phyloP scores from a whole-genome alignment of 2,113 vertebrate species.

The Halichoerus grypus region DNA sequence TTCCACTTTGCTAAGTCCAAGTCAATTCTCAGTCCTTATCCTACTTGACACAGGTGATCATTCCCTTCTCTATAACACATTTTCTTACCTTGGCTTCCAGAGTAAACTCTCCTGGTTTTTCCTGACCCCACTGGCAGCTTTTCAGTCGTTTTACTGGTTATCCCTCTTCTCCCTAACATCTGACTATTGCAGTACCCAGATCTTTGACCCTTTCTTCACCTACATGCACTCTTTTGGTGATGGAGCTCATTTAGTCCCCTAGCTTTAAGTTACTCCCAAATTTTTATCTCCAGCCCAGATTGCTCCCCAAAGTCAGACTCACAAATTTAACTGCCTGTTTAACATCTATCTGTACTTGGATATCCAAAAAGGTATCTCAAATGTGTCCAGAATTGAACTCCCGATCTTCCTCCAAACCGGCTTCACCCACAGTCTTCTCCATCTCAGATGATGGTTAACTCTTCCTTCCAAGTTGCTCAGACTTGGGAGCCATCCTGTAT shows the following conservation, averaged over 20 bases:
- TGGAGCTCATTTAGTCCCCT: neutral
- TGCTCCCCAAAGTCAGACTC: neutral
- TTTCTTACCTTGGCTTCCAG: neutral
- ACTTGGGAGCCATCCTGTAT: neutral
- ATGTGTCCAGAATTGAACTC: neutral
- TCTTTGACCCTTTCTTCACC: neutral
- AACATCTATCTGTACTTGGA: neutral
- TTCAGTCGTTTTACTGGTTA: neutral
- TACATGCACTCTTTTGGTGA: neutral
- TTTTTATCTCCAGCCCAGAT: neutral
- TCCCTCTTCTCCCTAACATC: neutral
- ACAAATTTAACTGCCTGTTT: neutral
- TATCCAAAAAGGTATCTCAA: neutral
- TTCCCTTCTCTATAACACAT: neutral
- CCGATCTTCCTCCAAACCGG: neutral
- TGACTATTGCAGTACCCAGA: neutral
- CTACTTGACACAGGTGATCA: neutral
- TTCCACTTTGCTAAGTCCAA: neutral
- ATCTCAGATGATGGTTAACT: neutral
- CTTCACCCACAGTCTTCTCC: neutral
- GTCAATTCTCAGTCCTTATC: neutral
- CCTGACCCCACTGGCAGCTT: neutral
- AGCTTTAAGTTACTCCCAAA: neutral
- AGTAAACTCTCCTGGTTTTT: neutral
- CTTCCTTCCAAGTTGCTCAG: neutral